Conservation (phyloP, 2,888 invertebrate species). For the Lamellibrachia columna region DNA sequence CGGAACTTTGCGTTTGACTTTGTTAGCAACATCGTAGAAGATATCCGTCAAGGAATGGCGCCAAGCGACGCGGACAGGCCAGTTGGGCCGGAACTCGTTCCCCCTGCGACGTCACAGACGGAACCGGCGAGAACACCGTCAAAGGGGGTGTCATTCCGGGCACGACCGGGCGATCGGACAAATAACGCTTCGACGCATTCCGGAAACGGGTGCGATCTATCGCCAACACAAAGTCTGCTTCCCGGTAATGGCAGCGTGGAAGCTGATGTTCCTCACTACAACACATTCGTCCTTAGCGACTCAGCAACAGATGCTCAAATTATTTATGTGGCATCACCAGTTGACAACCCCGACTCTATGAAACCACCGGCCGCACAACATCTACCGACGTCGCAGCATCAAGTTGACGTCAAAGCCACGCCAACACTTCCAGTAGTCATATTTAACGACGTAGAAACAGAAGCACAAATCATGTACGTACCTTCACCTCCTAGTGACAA, state of each 20-base stretch:
- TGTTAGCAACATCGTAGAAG: background rate
- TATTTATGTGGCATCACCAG: background rate
- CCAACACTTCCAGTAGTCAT: background rate
- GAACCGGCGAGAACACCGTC: background rate
- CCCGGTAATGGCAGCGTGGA: background rate
- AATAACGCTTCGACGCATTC: background rate
- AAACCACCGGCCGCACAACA: background rate
- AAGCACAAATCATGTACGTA: background rate
- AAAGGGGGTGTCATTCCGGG: background rate
- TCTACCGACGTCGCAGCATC: background rate
- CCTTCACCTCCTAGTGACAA: background rate
- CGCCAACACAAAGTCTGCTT: background rate
- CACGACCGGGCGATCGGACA: background rate
- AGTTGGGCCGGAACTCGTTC: background rate
- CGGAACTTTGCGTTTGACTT: background rate
- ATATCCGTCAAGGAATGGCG: background rate
- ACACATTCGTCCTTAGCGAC: background rate
- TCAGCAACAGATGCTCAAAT: slow-evolving; percentile 5
- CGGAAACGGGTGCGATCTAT: background rate
- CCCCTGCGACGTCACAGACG: background rate
- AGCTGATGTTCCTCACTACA: background rate
- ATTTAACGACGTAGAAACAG: background rate
- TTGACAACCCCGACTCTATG: background rate
- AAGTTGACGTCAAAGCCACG: background rate
- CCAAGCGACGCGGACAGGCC: background rate